Percentiles rank a stretch among this genome's conserved stretches.
These are phyloP conservation scores for Thaleichthys pacificus DNA, from an alignment of 2,797 vertebrate genomes.

Conservation along the genomic window DNA sequence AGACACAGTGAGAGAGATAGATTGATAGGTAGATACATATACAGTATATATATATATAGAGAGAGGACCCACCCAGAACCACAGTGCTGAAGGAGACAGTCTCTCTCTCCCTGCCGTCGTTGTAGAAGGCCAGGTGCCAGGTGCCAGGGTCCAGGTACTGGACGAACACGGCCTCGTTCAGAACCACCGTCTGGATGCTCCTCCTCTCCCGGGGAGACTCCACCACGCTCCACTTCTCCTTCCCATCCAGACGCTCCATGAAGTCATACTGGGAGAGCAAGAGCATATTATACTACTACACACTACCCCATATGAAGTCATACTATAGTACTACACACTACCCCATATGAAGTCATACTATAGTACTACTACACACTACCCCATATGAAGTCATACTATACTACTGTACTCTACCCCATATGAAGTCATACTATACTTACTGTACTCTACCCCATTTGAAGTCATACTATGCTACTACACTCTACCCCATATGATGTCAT, in stretches of 20 bases:
- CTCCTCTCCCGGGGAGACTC: slow-evolving; percentile 83
- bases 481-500: neutral
- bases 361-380: too few species aligned
- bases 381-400: too few species aligned
- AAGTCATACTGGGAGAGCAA: slow-evolving; percentile 79
- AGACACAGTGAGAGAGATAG: neutral
- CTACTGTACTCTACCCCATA: too few species aligned
- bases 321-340: neutral
- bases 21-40: neutral
- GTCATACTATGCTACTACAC: too few species aligned
- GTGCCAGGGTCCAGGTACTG: slow-evolving; percentile 84
- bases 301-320: too few species aligned
- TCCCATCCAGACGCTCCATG: slow-evolving; percentile 88
- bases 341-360: too few species aligned
- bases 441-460: too few species aligned
- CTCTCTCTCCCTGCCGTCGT: slow-evolving; percentile 87
- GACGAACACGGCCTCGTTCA: slow-evolving; percentile 87
- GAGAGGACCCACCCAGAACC: slow-evolving; percentile 74
- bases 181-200: slow-evolving; percentile 85
- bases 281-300: neutral
- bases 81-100: slow-evolving; percentile 84
- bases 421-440: too few species aligned
- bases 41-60: too few species aligned
- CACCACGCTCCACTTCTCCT: slow-evolving; percentile 91
- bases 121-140: slow-evolving; percentile 90